Evolutionary conservation across 1,140 invertebrate genomes (phyloP), one percentile per base, ranked within the genome.

Genomic region (Cheumatopsyche charites): DNA sequence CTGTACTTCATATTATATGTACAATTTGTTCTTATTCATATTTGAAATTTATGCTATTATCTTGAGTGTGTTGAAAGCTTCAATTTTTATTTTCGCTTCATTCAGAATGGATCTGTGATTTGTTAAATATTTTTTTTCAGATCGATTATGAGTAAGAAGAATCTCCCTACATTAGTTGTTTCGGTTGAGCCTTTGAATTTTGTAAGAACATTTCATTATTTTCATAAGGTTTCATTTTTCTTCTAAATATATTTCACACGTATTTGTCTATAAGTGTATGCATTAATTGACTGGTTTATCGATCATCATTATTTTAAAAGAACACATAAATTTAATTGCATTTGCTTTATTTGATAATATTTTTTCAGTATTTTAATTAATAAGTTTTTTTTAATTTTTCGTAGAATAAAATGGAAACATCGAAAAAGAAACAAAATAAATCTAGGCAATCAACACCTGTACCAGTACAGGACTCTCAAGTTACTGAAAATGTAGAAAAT

Each of bases 361-460:
- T 17, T 55, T 55, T 7, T 23, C 15, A 7, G n/a, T 55, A 15
- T 55, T 55, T 17, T 23, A 6, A 55, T 17, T 15, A 9, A 42
- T 42, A 5, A 42, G 13, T 13, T 23, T 12, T 66, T 17, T 42
- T 58, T 69, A 58, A 45, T 58, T 0, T 55, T 52, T 74, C 55
- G 15, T 47, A 75, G 70, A 61, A 71, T 25, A 75, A 72, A 47
- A 75, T 75, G 73, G 73, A 75, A 5, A 29, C 17, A n/a, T 15
- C 45, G 36, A 68, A 68, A 52, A 55, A 55, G 26, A 68, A 68
- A 55, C 3, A 21, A 6, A 21, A 23, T 15, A 68, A 68, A 68
- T 68, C 66, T 11, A 68, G 66, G 19, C 66, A 68, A 19, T 17
- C 66, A 1, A 68, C 66, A 41, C 66, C 66, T 55, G 47, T 68